Evolutionary conservation across 2,797 vertebrate genomes (phyloP), one percentile per base, ranked within the genome.

Genomic region (Argya squamiceps): DNA sequence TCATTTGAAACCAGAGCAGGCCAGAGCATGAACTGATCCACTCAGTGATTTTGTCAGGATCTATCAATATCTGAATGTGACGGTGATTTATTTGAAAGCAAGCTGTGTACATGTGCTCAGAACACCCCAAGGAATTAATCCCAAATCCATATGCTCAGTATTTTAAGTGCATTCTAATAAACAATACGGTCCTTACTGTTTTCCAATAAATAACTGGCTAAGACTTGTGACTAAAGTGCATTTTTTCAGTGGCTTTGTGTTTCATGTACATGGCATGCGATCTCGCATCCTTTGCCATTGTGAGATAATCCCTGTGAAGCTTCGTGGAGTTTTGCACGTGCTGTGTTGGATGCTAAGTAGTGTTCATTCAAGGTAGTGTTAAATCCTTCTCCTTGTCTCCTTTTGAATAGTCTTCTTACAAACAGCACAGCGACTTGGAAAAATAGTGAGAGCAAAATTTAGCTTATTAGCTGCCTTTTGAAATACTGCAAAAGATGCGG

Each of bases 261-360:
- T 83, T 79, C 11, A 5, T 4, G 2, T n/a, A 20, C 0, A 2
- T 53, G 86, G 29, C 30, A 19, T 3, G 3, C 0, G 0, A 47
- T 77, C 22, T 29, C 5, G 23, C 41, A 13, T 91, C 64, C 68
- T 70, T 91, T 81, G 50, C 2, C 4, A 26, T 71, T 1, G 5
- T 43, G 47, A 88, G 46, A 71, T 74, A 74, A 80, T 83, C 69
- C 43, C 29, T 30, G 36, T 44, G 89, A 79, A 78, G 53, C 64
- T 89, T 85, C 1, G 0, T 88, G 82, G 58, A 81, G 58, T 59
- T 89, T 56, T 30, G 39, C 84, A 80, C 0, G 1, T 92, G 60
- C 71, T 80, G 2, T 32, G 30, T 46, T 39, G 47, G 43, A 50
- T 2, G 3, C 12, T 50, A 30, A 78, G 55, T 24, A 59, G 58